Percentiles rank a stretch among this genome's conserved stretches.
These are phyloP conservation scores for Ochropacha duplaris DNA, from an alignment of 2,888 invertebrate species.

Conservation along the genomic window DNA sequence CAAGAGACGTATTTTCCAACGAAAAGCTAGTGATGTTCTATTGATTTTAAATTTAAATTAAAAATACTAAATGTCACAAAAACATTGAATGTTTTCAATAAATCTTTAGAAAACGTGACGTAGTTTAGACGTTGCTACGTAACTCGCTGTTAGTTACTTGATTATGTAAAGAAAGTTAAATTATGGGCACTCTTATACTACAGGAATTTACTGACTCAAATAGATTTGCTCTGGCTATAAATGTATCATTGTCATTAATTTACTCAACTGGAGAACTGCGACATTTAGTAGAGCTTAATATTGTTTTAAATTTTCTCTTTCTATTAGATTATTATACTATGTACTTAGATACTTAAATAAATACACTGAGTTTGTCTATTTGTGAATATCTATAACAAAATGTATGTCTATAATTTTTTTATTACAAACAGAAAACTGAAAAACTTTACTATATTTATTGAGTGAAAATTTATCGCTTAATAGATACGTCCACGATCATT, in stretches of 20 bases:
- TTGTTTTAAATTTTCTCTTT: background rate
- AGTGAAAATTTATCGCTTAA: slow-evolving; percentile 38
- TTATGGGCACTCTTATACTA: no score
- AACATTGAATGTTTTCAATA: no score
- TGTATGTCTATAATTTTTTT: background rate
- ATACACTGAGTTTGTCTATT: background rate
- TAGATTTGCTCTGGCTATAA: background rate
- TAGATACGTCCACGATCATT: slow-evolving; percentile 50
- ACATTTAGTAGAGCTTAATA: background rate
- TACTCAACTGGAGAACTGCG: background rate
- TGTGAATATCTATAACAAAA: background rate
- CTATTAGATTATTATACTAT: background rate
- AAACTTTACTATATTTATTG: slow-evolving; percentile 16
- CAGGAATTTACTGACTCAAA: no score
- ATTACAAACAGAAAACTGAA: background rate
- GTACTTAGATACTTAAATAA: background rate
- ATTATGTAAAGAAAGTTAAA: no score
- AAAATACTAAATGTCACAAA: no score
- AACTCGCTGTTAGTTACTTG: no score
- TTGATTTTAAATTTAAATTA: no score
- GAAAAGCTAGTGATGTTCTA: no score
- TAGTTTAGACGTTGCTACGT: no score
- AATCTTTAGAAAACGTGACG: no score
- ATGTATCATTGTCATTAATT: background rate
- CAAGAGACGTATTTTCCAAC: no score